Evolutionary conservation across 2,797 vertebrate genomes (phyloP), one percentile per base, ranked within the genome.

Genomic region (Synaphobranchus kaupii): DNA sequence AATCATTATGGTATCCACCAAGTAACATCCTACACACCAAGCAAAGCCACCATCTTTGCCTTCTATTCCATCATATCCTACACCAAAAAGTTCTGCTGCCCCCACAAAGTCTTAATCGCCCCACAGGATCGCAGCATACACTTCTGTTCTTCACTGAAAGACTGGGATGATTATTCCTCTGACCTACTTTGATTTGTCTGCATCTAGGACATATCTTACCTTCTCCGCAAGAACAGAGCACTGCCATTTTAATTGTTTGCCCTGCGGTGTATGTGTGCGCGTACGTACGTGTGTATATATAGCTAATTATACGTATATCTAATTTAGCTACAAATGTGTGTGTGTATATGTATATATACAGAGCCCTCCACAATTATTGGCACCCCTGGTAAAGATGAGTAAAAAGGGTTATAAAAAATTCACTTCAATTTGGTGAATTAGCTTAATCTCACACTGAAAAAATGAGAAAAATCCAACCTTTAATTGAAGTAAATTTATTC

Each of bases 161-260:
- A 28, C 44, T 50, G 10, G 50, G 22, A 20, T 39, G 73, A 78
- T 78, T 81, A 17, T 50, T 81, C 78, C 47, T 81, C 78, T 81
- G 78, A 25, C 17, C 78, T 81, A 50, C n/a, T 83, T 83, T 56
- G 3, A 31, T 3, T 83, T 50, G 34, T 58, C 6, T 31, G 48
- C 50, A 52, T 83, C 10, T 83, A 58, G 28, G 52, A 58, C 82
- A 31, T 58, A 83, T 54, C 82, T 31, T 83, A 34, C 52, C 50
- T 83, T 58, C 82, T 83, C 44, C 50, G 78, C n/a, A 58, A 56
- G 50, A 56, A 54, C 25, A 83, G 44, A 12, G 78, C 34, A 25
- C 44, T 81, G 25, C 44, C 78, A 81, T 50, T 81, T 48, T 81
- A 81, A 48, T 81, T 50, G 44, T 81, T 48, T 81, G 47, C 25